Evolutionary conservation across 2,888 invertebrate species (phyloP), one percentile per base, ranked within the genome.

Genomic region (Nowickia ferox): DNA sequence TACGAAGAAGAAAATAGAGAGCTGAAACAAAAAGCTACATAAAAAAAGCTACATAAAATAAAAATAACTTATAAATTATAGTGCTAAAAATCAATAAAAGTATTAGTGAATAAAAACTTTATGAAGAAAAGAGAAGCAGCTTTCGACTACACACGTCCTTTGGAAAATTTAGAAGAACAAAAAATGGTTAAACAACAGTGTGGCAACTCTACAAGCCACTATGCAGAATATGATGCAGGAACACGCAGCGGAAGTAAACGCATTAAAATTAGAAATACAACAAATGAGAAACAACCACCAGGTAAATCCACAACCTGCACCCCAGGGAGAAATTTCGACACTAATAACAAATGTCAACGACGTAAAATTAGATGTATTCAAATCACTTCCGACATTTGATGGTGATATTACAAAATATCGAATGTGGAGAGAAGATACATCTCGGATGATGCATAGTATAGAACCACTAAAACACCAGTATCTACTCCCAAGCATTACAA

Each of bases 321-420:
- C 51, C 17, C 8, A 46, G n/a, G 59, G 46, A 9, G 59, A 59
- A 72, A 59, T 72, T 22, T 59, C 46, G 59, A 59, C 46, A 30
- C 59, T 11, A 4, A 72, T 72, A 72, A 48, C 46, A 48, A 55
- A 59, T 48, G 48, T 30, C n/a, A 72, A 72, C 17, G 53, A 72
- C 2, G 59, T 46, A 8, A 48, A 72, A 72, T n/a, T 59, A 11
- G 46, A 72, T 3, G 71, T 55, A 46, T 59, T 72, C 22, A 40
- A 40, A n/a, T 40, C 59, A 38, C 40, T 38, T 61, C 40, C n/a
- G n/a, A 38, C 40, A 61, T 40, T 40, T 17, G 40, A 40, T 61
- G 30, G 30, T 30, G 30, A 30, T 30, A 30, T 30, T 40, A 59
- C 9, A 30, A 59, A 38, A 59, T 59, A 15, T 15, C 1, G 59